Conservation (phyloP, 2,113 vertebrate genomes). For the Notarius lentiginosus region DNA sequence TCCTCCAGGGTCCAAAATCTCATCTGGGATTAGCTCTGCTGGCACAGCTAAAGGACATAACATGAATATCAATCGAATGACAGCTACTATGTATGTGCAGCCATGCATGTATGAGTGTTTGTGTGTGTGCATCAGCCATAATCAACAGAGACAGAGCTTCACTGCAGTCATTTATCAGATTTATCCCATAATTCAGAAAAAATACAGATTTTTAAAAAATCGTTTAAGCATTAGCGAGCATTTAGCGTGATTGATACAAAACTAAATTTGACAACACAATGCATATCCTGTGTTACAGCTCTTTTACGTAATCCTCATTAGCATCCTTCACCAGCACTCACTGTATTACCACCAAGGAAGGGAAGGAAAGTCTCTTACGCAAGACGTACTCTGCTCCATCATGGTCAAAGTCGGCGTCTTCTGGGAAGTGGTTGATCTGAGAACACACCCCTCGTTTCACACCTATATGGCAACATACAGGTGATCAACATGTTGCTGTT, state of each 20-base stretch:
- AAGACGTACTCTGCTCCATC: conserved; percentile 91
- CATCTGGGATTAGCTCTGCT: conserved; percentile 63
- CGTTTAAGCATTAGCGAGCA: not conserved
- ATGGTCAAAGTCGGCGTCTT: conserved; percentile 92
- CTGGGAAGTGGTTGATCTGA: conserved; percentile 94
- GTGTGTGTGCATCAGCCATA: conserved; percentile 18
- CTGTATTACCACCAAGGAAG: conserved; percentile 39
- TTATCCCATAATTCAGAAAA: not conserved
- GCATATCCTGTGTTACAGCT: not conserved
- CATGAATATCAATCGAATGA: conserved; percentile 21
- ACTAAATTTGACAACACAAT: conserved; percentile 8
- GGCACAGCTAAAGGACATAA: conserved; percentile 61
- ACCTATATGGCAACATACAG: conserved; percentile 68
- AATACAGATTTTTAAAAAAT: not conserved
- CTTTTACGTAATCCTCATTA: not conserved
- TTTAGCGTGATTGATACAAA: not conserved
- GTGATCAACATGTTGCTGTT: conserved; percentile 19
- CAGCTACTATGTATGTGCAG: not conserved
- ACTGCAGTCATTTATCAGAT: conserved; percentile 29
- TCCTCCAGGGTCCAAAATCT: conserved; percentile 50
- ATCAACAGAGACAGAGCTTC: conserved; percentile 10
- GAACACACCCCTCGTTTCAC: conserved; percentile 87
- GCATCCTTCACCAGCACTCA: not conserved
- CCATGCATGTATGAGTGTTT: conserved; percentile 3
- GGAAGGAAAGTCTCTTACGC: conserved; percentile 67